Evolutionary conservation across 2,888 invertebrate species (phyloP).

Genomic region (Imbricaverruca yamaguchii): DNA sequence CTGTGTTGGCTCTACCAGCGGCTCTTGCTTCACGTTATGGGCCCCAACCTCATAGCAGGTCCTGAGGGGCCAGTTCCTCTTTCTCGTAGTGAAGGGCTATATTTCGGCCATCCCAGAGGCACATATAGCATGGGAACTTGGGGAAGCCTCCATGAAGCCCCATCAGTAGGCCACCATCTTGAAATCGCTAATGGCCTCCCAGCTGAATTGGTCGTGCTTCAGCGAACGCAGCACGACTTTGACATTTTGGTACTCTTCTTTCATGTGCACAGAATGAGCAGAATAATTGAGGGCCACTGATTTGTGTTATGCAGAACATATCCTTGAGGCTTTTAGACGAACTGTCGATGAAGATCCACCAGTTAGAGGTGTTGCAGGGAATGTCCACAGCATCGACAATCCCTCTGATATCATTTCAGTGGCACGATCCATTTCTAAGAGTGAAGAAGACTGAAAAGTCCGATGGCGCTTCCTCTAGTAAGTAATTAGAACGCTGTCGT

Average conservation of each 20-base stretch:
- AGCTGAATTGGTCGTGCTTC: slow-evolving; percentile 35
- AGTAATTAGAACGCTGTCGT: not conserved
- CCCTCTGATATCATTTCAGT: not conserved
- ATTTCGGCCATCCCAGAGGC: not conserved
- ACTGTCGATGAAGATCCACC: slow-evolving; percentile 22
- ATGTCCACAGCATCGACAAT: not conserved
- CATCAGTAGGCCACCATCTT: slow-evolving; percentile 36
- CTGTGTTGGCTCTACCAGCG: not conserved
- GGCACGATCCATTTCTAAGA: not conserved
- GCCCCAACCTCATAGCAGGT: slow-evolving; percentile 23
- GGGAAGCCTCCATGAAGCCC: slow-evolving; percentile 33
- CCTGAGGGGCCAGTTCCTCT: no score
- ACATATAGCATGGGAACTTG: slow-evolving; percentile 28
- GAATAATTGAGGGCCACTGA: slow-evolving; percentile 15
- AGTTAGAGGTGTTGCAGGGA: not conserved
- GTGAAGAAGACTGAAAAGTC: not conserved
- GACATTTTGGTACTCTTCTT: slow-evolving; percentile 38
- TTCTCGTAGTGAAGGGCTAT: slow-evolving; percentile 19
- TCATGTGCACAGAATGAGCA: slow-evolving; percentile 36
- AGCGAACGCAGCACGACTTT: slow-evolving; percentile 34
- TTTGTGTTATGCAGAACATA: no score
- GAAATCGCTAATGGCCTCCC: slow-evolving; percentile 36
- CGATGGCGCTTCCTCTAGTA: not conserved
- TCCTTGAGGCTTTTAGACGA: slow-evolving; percentile 27
- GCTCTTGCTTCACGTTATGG: not conserved